These are phyloP conservation scores for Dendrocincla fuliginosa DNA, from an alignment of 2,797 vertebrate genomes.

Conservation along the genomic window DNA sequence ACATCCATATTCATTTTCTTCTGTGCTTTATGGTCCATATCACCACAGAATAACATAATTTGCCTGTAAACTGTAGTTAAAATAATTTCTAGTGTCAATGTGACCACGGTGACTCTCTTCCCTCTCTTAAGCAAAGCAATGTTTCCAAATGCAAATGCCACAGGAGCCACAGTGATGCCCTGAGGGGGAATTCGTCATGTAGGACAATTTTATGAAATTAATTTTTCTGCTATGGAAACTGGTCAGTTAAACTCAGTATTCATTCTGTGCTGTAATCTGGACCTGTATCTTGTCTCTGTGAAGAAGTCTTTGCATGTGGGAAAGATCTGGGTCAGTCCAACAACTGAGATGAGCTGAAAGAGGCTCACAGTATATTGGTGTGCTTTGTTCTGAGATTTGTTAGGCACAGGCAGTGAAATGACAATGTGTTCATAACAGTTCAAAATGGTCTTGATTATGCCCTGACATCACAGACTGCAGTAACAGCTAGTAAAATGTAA, in stretches of 20 bases:
- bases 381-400: background rate
- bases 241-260: background rate
- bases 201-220: background rate
- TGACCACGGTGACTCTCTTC: background rate
- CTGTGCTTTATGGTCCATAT: background rate
- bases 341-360: background rate
- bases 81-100: background rate
- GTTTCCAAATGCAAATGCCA: background rate
- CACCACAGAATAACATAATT: background rate
- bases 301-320: background rate
- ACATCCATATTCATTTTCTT: background rate
- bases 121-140: background rate
- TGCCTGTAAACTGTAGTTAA: background rate
- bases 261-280: background rate
- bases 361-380: background rate
- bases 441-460: background rate
- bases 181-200: background rate
- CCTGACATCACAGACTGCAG: background rate
- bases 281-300: background rate
- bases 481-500: background rate
- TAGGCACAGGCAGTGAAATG: background rate
- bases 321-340: background rate
- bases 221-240: background rate
- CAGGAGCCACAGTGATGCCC: background rate
- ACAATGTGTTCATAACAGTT: background rate